Evolutionary conservation across 2,888 invertebrate species (phyloP), one percentile per base, ranked within the genome.

Genomic region (Dysmachus trigonus): DNA sequence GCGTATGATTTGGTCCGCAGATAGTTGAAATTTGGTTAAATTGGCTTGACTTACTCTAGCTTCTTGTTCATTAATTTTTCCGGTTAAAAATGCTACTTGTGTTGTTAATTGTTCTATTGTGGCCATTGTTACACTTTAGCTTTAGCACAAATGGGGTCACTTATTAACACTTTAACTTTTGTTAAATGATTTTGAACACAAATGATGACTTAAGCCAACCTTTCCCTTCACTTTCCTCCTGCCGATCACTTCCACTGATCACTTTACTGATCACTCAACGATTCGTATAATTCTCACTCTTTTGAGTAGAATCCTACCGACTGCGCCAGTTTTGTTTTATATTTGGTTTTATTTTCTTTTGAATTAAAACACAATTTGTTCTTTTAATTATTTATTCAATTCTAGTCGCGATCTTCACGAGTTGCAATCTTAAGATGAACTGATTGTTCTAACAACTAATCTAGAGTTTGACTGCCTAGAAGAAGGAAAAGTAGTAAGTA

Each of bases 1-100:
- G 22, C 76, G 27, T 13, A 85, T 85, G 10, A 85, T 85, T 76
- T 76, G 47, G 22, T 85, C 76, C 15, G 62, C 31, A 1, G 76
- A 22, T 53, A 76, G 31, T n/a, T 73, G 13, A 62, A 85, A 82
- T 35, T 27, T 83, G 7, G 83, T 83, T 83, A 27, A n/a, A 5
- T 83, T 83, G 13, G 71, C 27, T 72, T 72, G 41, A 30, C 41
- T 72, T 1, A 38, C 15, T 83, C 30, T 83, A 7, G 5, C 27
- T 38, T 83, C 27, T 41, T 83, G 83, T 41, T 83, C 38, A 4
- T 30, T 8, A n/a, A 72, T 7, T 72, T 83, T 72, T 41, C 35
- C 33, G 4, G 82, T 62, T 15, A 51, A n/a, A 22, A 51, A n/a
- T 51, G 18, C 6, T 30, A 51, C 10, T 81, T 51, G 81, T 5